Percentiles rank a stretch among this genome's conserved stretches.
phyloP scores from a whole-genome alignment of 1,140 invertebrate species.

The Lasioglossum baleicum region DNA sequence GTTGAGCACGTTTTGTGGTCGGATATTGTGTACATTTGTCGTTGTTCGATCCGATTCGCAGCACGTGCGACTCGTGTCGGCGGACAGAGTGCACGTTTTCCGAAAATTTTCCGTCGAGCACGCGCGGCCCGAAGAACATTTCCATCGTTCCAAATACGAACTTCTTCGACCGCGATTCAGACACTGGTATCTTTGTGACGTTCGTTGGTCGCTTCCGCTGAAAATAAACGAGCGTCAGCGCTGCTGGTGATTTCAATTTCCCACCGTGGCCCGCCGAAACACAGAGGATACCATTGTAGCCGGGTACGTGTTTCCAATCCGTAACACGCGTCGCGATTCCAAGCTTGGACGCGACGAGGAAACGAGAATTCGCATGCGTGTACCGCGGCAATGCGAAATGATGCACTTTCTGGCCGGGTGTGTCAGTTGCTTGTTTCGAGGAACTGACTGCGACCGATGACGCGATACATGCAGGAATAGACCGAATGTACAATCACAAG shows the following conservation, averaged over 20 bases:
- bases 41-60: too few relatives aligned
- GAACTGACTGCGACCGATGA: too few relatives aligned
- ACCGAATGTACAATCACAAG: too few relatives aligned
- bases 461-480: too few relatives aligned
- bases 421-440: too few relatives aligned
- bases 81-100: too few relatives aligned
- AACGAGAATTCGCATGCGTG: too few relatives aligned
- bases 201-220: not conserved
- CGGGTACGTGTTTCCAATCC: slow-evolving; percentile 1
- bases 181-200: not conserved
- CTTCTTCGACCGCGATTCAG: not conserved
- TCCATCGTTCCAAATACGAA: not conserved
- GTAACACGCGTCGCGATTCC: not conserved
- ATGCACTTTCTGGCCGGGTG: too few relatives aligned
- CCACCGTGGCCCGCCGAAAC: not conserved
- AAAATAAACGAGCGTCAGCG: slow-evolving; percentile 7
- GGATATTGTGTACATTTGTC: too few relatives aligned
- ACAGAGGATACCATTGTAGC: not conserved
- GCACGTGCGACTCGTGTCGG: too few relatives aligned
- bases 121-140: not conserved
- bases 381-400: too few relatives aligned
- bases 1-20: too few relatives aligned
- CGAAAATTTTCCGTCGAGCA: not conserved
- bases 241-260: slow-evolving; percentile 1
- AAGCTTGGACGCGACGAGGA: not conserved